Percentiles rank a stretch among this genome's conserved stretches.
phyloP scores from a whole-genome alignment of 37 sponge, comb jelly and placozoan species.

The Chondrilla cf. caribensis region DNA sequence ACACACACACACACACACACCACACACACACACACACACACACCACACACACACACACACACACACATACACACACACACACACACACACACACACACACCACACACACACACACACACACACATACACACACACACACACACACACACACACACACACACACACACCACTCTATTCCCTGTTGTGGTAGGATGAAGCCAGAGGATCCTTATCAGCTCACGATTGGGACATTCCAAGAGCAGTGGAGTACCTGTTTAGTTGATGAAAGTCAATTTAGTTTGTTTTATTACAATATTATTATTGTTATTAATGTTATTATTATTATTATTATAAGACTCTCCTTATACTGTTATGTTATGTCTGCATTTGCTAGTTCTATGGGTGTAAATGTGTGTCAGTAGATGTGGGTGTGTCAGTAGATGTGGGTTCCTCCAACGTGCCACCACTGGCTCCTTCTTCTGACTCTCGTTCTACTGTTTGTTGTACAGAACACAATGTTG shows the following conservation, averaged over 20 bases:
- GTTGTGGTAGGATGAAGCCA: constrained; percentile 45
- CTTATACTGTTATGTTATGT: too few relatives aligned
- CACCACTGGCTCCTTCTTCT: too few relatives aligned
- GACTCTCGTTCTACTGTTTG: too few relatives aligned
- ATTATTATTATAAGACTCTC: neutral
- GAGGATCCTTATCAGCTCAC: constrained; percentile 73
- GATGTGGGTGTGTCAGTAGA: neutral
- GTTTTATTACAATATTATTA: neutral
- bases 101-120: constrained; percentile 6
- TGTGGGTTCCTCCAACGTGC: too few relatives aligned
- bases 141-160: constrained; percentile 24
- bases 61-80: constrained; percentile 20
- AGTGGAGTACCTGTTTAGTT: constrained; percentile 76
- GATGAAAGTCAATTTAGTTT: neutral
- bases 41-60: constrained; percentile 30
- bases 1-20: constrained; percentile 14
- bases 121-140: constrained; percentile 32
- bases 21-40: constrained; percentile 33
- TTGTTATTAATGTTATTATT: neutral
- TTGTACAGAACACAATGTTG: too few relatives aligned
- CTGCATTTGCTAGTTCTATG: too few relatives aligned
- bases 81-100: constrained; percentile 11
- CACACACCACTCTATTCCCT: too few relatives aligned
- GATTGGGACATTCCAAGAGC: constrained; percentile 80
- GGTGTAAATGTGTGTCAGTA: neutral